Conservation (phyloP, 1,140 invertebrate species). For the Papilio polytes region DNA sequence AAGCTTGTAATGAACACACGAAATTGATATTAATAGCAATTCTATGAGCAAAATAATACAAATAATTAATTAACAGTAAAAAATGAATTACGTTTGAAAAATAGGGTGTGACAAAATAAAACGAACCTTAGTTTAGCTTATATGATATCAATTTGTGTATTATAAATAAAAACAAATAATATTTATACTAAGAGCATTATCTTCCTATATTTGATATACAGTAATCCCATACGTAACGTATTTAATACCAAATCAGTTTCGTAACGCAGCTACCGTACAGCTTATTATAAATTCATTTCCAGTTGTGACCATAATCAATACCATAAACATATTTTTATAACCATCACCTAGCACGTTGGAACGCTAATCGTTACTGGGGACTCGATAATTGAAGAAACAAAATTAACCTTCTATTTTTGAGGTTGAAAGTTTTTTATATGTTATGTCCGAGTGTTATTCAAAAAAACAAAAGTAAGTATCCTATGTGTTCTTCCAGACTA, state of each 20-base stretch:
- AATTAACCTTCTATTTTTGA: not conserved
- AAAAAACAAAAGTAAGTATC: too few species aligned
- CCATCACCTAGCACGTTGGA: slow-evolving; percentile 27
- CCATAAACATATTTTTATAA: slow-evolving; percentile 37
- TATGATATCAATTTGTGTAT: too few species aligned
- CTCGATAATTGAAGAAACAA: slow-evolving; percentile 35
- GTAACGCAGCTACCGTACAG: slow-evolving; percentile 25
- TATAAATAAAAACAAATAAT: slow-evolving; percentile 14
- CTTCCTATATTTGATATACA: not conserved
- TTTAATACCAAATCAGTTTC: slow-evolving; percentile 33
- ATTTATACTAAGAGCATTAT: not conserved
- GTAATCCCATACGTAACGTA: not conserved
- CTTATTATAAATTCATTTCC: slow-evolving; percentile 38
- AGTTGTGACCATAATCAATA: slow-evolving; percentile 38
- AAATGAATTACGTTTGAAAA: too few species aligned
- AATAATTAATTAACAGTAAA: too few species aligned
- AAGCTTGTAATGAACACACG: slow-evolving; percentile 9
- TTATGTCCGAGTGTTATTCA: too few species aligned
- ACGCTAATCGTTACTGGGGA: slow-evolving; percentile 3
- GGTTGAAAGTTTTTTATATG: not conserved
- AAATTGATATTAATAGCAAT: not conserved
- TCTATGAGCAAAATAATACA: too few species aligned
- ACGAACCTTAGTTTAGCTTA: too few species aligned
- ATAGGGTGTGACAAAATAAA: too few species aligned
- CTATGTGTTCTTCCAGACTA: too few species aligned